Evolutionary conservation across 2,888 invertebrate species (phyloP).

Genomic region (Crepidodera aurea): DNA sequence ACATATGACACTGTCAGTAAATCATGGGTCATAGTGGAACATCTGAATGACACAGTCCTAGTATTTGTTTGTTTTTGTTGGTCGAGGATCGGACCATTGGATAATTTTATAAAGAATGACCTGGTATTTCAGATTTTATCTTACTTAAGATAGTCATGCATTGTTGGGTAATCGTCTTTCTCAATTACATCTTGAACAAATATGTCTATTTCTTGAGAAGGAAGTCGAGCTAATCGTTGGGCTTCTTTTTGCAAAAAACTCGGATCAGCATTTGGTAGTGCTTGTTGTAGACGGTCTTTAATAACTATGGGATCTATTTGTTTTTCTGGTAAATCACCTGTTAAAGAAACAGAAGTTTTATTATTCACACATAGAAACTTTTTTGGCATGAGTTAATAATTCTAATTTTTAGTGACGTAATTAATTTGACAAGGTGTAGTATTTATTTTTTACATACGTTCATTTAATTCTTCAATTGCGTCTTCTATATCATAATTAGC

Average conservation of each 20-base stretch:
- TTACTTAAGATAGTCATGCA: slow-evolving; percentile 57
- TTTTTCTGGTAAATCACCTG: slow-evolving; percentile 16
- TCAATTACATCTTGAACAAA: slow-evolving; percentile 53
- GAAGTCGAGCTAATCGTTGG: slow-evolving; percentile 43
- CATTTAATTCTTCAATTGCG: slow-evolving; percentile 40
- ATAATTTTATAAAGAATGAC: no score
- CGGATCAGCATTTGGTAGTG: slow-evolving; percentile 57
- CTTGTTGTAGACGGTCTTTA: slow-evolving; percentile 49
- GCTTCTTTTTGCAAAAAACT: slow-evolving; percentile 53
- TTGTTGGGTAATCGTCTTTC: slow-evolving; percentile 55
- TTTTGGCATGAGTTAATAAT: no score
- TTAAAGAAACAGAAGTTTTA: no score
- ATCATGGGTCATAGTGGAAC: no score
- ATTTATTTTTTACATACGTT: slow-evolving; percentile 5
- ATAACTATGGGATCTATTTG: slow-evolving; percentile 40
- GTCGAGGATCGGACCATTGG: no score
- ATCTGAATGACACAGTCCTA: no score
- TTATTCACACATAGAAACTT: no score
- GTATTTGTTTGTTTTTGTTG: no score
- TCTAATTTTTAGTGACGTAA: no score
- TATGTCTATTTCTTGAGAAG: slow-evolving; percentile 44
- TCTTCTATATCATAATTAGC: slow-evolving; percentile 37
- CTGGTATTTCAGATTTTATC: no score
- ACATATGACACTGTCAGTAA: no score
- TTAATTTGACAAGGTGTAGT: neutral